phyloP scores from a whole-genome alignment of 2,797 vertebrate genomes.

The Eurystomus glaucurus region DNA sequence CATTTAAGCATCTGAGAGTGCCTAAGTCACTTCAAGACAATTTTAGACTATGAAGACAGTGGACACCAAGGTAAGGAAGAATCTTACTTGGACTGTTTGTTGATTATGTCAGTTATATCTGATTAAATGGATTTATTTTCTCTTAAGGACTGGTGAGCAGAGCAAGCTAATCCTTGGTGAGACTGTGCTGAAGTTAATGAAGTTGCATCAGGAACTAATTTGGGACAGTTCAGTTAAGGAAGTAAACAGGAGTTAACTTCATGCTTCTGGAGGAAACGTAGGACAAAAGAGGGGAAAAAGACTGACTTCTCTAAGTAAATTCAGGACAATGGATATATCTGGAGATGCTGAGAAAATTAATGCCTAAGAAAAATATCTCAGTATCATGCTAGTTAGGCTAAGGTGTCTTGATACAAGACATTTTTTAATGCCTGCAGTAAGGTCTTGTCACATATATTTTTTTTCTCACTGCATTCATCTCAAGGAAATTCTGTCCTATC shows the following conservation, averaged over 20 bases:
- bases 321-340: not conserved
- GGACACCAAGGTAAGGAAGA: not conserved
- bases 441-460: accelerated
- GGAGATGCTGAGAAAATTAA: not conserved
- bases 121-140: not conserved
- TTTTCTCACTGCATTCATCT: not conserved
- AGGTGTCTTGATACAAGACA: not conserved
- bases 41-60: not conserved
- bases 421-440: not conserved
- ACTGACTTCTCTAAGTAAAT: not conserved
- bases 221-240: accelerated
- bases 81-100: not conserved
- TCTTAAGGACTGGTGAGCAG: not conserved
- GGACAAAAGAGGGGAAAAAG: not conserved
- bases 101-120: not conserved
- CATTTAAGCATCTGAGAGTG: not conserved
- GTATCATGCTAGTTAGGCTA: not conserved
- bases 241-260: not conserved
- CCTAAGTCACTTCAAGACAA: not conserved
- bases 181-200: not conserved
- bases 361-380: not conserved
- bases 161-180: not conserved
- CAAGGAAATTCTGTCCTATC: not conserved
- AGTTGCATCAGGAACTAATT: not conserved
- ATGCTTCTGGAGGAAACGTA: not conserved